Conservation (phyloP, 2,888 invertebrate genomes). For the Elegia similella region DNA sequence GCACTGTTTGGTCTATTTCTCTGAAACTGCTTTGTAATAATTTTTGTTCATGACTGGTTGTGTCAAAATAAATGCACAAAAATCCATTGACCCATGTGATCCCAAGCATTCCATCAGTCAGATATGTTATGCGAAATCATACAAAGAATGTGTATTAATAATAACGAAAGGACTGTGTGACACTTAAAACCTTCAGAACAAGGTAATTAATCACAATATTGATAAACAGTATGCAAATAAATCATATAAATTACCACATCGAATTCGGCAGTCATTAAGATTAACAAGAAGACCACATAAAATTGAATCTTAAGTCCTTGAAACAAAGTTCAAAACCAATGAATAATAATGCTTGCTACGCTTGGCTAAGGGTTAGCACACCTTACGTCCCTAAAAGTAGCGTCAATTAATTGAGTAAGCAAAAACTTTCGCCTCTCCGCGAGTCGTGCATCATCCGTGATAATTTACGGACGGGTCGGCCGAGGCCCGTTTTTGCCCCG, state of each 20-base stretch:
- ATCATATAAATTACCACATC: neutral
- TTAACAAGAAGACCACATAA: neutral
- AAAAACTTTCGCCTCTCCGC: slow-evolving; percentile 65
- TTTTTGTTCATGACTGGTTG: too few species aligned
- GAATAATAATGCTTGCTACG: too few species aligned
- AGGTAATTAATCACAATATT: slow-evolving; percentile 2
- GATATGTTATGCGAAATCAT: neutral
- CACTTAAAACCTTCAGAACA: neutral
- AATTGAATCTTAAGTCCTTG: neutral
- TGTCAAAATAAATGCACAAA: too few species aligned
- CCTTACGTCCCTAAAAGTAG: slow-evolving; percentile 43
- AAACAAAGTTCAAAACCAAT: neutral
- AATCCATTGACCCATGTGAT: too few species aligned
- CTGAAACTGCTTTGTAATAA: too few species aligned
- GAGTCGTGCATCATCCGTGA: slow-evolving; percentile 75
- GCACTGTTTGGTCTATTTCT: too few species aligned
- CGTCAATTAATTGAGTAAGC: slow-evolving; percentile 62
- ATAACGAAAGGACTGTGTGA: neutral
- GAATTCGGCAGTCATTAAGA: neutral
- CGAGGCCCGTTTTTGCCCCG: slow-evolving; percentile 62
- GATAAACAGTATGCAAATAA: neutral
- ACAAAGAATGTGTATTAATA: neutral
- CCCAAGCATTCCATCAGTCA: neutral
- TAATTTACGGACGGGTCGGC: slow-evolving; percentile 59
- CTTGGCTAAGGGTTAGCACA: neutral